phyloP scores from a whole-genome alignment of 2,797 vertebrate genomes.

The Linurgus olivaceus region DNA sequence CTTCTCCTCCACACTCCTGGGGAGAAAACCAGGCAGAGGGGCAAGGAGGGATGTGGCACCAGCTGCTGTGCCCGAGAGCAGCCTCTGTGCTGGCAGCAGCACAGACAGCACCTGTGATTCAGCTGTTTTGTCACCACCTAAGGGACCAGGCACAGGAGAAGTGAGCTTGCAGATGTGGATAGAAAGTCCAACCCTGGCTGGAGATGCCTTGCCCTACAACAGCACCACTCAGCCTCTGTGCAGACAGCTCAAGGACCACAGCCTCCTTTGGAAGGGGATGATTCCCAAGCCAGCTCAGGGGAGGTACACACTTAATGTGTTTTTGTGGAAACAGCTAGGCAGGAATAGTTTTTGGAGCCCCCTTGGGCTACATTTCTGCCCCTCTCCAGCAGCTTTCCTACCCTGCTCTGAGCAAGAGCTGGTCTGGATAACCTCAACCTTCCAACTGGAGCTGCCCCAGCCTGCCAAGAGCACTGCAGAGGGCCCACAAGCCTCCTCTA shows the following conservation, averaged over 20 bases:
- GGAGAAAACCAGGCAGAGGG: neutral
- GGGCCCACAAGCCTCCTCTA: neutral
- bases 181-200: neutral
- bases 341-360: neutral
- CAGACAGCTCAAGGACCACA: fast-evolving
- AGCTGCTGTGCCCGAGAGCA: neutral
- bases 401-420: neutral
- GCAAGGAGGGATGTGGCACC: neutral
- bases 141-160: fast-evolving
- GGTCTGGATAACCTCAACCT: neutral
- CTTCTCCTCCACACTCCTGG: neutral
- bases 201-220: neutral
- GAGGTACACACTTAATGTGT: neutral
- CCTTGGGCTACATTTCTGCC: neutral
- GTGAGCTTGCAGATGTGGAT: fast-evolving
- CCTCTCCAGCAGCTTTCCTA: neutral
- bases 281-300: fast-evolving
- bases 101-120: conserved; percentile 41
- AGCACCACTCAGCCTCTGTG: fast-evolving
- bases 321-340: neutral
- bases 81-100: neutral
- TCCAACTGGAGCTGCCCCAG: neutral
- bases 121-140: neutral
- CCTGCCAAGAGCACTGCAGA: neutral
- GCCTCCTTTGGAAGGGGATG: fast-evolving